Conservation (phyloP, 2,113 vertebrate genomes). For the Gorsachius goisagi region DNA sequence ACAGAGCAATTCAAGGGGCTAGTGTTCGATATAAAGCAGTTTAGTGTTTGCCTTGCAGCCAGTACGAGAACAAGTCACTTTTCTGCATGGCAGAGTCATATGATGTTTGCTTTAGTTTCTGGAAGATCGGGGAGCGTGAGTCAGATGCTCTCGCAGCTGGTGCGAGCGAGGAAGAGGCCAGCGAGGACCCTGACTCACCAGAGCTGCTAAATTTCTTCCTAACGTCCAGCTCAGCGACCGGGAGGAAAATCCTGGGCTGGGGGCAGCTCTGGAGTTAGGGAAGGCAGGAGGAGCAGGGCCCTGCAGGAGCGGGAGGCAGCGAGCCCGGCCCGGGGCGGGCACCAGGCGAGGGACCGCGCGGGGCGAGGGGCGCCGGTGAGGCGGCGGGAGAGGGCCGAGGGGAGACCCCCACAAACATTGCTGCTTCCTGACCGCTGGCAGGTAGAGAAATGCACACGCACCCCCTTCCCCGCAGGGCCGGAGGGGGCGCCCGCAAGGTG, state of each 20-base stretch:
- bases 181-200: conserved; percentile 38
- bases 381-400: not conserved
- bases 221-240: not conserved
- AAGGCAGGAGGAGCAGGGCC: not conserved
- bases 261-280: not conserved
- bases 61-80: not conserved
- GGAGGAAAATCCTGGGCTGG: not conserved
- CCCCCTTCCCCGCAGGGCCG: not conserved
- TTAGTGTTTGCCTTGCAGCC: not conserved
- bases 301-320: fast-evolving
- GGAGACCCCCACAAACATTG: fast-evolving
- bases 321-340: too few species aligned
- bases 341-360: not conserved
- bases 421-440: fast-evolving
- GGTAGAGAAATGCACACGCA: not conserved
- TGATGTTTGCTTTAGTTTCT: not conserved
- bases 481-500: fast-evolving
- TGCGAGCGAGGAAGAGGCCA: not conserved
- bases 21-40: not conserved
- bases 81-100: not conserved
- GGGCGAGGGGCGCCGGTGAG: too few species aligned
- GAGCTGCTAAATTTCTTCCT: not conserved
- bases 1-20: not conserved
- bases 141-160: conserved; percentile 37
- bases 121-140: not conserved